phyloP scores from a whole-genome alignment of 1,140 invertebrate species.

The Calosoma granatense region DNA sequence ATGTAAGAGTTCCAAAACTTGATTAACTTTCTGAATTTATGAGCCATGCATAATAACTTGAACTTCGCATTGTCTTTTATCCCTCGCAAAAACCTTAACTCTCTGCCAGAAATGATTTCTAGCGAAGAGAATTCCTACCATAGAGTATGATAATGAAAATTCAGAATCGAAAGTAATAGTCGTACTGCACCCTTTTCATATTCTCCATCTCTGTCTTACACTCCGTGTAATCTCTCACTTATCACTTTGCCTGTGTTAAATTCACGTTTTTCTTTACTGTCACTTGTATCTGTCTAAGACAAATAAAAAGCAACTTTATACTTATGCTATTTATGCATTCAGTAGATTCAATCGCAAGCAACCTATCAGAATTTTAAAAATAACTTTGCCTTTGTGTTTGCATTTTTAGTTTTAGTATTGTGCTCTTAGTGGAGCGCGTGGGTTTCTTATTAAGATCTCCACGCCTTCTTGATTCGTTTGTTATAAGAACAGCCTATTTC shows the following conservation, averaged over 20 bases:
- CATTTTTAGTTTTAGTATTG: neutral
- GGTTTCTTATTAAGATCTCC: neutral
- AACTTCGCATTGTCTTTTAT: slow-evolving; percentile 6
- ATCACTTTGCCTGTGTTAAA: no score
- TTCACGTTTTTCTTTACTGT: neutral
- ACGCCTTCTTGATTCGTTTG: neutral
- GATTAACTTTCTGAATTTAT: slow-evolving; percentile 4
- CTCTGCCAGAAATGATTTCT: slow-evolving; percentile 3
- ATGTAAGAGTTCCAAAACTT: neutral
- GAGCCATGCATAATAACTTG: slow-evolving; percentile 5
- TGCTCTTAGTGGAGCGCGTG: neutral
- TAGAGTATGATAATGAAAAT: no score
- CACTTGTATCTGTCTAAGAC: neutral
- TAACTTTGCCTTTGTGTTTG: neutral
- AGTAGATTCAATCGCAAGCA: no score
- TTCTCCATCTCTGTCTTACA: neutral
- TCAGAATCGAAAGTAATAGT: neutral
- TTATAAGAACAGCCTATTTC: neutral
- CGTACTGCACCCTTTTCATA: no score
- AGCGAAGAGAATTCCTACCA: neutral
- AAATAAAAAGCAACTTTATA: neutral
- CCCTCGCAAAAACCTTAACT: neutral
- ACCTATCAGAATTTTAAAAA: neutral
- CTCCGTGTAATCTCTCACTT: no score
- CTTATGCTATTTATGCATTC: no score